Conservation (phyloP, 2,797 vertebrate species). For the Fundulus diaphanus region DNA sequence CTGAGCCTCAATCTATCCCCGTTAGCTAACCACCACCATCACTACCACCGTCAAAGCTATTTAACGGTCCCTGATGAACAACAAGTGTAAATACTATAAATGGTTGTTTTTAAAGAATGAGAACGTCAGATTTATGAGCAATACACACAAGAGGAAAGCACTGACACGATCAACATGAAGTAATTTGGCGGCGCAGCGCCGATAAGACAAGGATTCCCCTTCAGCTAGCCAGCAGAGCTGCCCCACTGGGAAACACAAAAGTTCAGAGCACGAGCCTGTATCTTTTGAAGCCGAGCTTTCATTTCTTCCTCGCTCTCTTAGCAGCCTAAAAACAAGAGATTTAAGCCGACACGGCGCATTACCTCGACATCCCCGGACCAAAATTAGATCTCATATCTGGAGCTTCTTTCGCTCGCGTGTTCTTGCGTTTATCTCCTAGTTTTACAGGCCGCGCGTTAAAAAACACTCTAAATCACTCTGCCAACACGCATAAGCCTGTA, state of each 20-base stretch:
- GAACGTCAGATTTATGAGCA: background rate
- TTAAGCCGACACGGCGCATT: slow-evolving; percentile 18
- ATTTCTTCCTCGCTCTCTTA: slow-evolving; percentile 14
- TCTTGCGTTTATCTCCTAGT: background rate
- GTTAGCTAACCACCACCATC: background rate
- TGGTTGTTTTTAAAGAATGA: background rate
- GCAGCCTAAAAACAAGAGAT: slow-evolving; percentile 20
- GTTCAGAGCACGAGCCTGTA: slow-evolving; percentile 31
- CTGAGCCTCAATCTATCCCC: background rate
- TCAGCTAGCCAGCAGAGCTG: slow-evolving; percentile 21
- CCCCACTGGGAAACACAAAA: slow-evolving; percentile 23
- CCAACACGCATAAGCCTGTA: slow-evolving; percentile 23
- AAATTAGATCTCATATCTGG: slow-evolving; percentile 9
- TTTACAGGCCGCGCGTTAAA: slow-evolving; percentile 6
- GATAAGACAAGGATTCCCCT: slow-evolving; percentile 18
- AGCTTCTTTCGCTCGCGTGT: slow-evolving; percentile 3
- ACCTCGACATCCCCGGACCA: slow-evolving; percentile 27
- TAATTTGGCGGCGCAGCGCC: background rate
- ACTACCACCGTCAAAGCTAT: background rate
- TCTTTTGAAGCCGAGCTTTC: slow-evolving; percentile 40
- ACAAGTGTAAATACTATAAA: background rate
- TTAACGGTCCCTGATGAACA: background rate
- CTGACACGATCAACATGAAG: background rate
- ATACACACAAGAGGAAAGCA: background rate
- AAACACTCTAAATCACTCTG: slow-evolving; percentile 4